Evolutionary conservation across 2,888 invertebrate species (phyloP).

Genomic region (Drosophila borealis): DNA sequence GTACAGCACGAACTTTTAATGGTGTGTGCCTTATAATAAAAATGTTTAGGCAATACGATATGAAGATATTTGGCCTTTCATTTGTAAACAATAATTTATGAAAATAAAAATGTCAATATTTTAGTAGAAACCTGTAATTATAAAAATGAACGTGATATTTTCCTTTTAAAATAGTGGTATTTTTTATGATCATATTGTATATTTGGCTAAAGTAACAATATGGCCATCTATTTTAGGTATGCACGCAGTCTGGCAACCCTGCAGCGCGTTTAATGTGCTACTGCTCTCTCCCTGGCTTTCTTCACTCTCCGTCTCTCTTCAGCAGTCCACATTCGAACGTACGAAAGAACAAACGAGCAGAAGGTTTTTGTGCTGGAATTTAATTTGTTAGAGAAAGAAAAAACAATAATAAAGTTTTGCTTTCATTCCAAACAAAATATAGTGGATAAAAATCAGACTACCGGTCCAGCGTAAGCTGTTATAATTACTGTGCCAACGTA

Average conservation of each 20-base stretch:
- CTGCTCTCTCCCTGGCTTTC: constrained; percentile 60
- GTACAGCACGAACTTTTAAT: background rate
- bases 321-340: constrained; percentile 66
- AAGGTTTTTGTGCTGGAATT: constrained; percentile 77
- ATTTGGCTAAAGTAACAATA: background rate
- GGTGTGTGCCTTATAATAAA: too few relatives aligned
- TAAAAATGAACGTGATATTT: background rate
- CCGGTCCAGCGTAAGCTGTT: constrained; percentile 28
- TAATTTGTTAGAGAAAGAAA: constrained; percentile 82
- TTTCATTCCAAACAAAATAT: constrained; percentile 71
- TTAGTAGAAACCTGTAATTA: background rate
- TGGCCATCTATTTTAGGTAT: background rate
- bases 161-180: background rate
- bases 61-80: too few relatives aligned
- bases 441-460: constrained; percentile 38
- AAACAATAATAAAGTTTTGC: constrained; percentile 81
- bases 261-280: constrained; percentile 46
- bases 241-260: constrained; percentile 34
- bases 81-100: background rate
- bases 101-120: background rate
- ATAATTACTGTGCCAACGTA: constrained; percentile 20
- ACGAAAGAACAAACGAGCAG: constrained; percentile 64
- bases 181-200: background rate
- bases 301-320: constrained; percentile 68
- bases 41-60: too few relatives aligned